Evolutionary conservation across 2,888 invertebrate species (phyloP), one percentile per base, ranked within the genome.

Genomic region (Mythimna lalbum): DNA sequence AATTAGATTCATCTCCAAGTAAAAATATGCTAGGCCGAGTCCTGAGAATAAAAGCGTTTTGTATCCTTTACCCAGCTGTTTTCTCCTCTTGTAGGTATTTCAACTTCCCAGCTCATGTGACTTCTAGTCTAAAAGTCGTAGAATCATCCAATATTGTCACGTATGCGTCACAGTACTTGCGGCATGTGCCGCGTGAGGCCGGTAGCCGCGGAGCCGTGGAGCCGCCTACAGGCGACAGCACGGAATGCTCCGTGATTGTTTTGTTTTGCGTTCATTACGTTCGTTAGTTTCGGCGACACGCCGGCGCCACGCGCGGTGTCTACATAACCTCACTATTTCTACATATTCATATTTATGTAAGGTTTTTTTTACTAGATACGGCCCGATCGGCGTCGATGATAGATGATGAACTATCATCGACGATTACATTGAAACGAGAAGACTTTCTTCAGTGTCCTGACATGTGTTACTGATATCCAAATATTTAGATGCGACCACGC

Each of bases 191-290:
- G 49, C 49, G 55, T 19, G 21, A 47, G 14, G 21, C 6, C 12
- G 2, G n/a, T 21, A 47, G 47, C 19, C 47, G 39, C 39, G 39
- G 17, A 17, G 47, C 19, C 47, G 39, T 14, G 39, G 17, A 17
- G 43, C 17, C 12, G 47, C 31, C 39, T 7, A 17, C 12, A 17
- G 23, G 43, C 36, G 31, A n/a, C 31, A 39, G 39, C 21, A 55
- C 14, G 67, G 62, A 74, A 68, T 68, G 77, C 55, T 75, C 63
- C n/a, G 43, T 69, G 76, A 76, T 69, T 69, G 63, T 76, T 75
- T 63, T 76, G 77, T 76, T 75, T 33, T 47, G 76, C 33, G 53
- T 21, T 75, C 57, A 53, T 68, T 68, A 63, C 5, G 57, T 63
- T 63, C 47, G 31, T 63, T 59, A 75, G 36, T 14, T 47, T 4